Evolutionary conservation across 1,140 invertebrate species (phyloP), one percentile per base, ranked within the genome.

Genomic region (Phymastichus coffea): DNA sequence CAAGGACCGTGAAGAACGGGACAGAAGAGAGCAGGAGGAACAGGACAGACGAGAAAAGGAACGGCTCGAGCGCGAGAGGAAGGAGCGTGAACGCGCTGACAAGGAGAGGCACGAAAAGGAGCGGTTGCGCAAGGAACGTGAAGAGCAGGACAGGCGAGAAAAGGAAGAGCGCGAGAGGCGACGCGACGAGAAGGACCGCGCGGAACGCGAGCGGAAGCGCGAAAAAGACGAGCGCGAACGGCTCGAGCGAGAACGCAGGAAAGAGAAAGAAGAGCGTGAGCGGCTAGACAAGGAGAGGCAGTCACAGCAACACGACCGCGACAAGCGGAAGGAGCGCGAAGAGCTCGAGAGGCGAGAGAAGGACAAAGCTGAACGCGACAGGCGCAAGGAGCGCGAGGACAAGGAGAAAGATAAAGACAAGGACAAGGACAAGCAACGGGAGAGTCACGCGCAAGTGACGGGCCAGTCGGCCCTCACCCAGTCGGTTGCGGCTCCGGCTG

Each of bases 171-270:
- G 64, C 8, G 72, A 80, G 28, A 79, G 82, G 23, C 78, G 65
- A 8, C 77, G 78, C 55, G 82, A 73, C 19, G 73, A 73, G 59
- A 72, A 79, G 61, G 76, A 77, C 60, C 74, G 73, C 67, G 80
- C 70, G 63, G 73, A 86, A 56, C 81, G 77, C 40, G 74, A 80
- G 33, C 33, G 59, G 22, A 77, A 68, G 2, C 56, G 69, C 26
- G 75, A 76, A 30, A 71, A 71, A 62, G 66, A 74, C 15, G 72
- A 76, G 61, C 69, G 67, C 52, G 70, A 77, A 47, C 52, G 69
- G 35, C 54, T 65, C 14, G 75, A 86, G 57, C 81, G 77, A 41
- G 74, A 80, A 33, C 33, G 59, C 20, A 76, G 70, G 2, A 57
- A 77, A 38, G 67, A 78, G 19, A 70, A 79, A 25, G 73, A 75